A percentile compares a stretch with the other conserved stretches of the same genome.
Conservation (phyloP, 2,797 vertebrate species). For the Paedocypris micromegethes region DNA sequence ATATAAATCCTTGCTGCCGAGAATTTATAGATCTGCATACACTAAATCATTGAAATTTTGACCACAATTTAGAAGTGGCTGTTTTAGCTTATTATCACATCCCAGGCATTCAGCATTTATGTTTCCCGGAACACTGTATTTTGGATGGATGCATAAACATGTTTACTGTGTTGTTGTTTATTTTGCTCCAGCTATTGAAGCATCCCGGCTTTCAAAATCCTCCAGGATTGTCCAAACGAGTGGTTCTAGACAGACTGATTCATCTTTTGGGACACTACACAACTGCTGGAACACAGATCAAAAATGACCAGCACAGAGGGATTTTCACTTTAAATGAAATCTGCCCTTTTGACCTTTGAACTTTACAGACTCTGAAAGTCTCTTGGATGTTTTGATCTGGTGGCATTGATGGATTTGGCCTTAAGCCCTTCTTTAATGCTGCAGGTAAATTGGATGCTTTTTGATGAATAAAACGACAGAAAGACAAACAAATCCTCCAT, state of each 20-base stretch:
- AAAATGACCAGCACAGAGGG: slow-evolving; percentile 7
- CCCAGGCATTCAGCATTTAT: too few relatives aligned
- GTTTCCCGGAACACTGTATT: too few relatives aligned
- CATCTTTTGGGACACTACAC: slow-evolving; percentile 16
- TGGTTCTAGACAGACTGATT: slow-evolving; percentile 15
- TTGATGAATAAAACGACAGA: background rate
- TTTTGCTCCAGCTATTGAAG: slow-evolving; percentile 14
- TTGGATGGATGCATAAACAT: too few relatives aligned
- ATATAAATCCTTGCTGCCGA: too few relatives aligned
- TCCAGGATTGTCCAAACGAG: slow-evolving; percentile 31
- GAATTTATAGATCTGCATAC: too few relatives aligned
- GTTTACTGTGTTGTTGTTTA: too few relatives aligned
- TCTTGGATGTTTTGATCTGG: slow-evolving; percentile 2
- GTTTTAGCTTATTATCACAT: too few relatives aligned
- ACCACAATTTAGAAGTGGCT: too few relatives aligned
- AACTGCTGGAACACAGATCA: slow-evolving; percentile 11
- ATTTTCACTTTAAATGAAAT: slow-evolving; percentile 1
- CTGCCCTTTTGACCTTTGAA: slow-evolving; percentile 8
- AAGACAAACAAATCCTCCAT: too few relatives aligned
- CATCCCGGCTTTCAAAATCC: slow-evolving; percentile 5
- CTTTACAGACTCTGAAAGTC: slow-evolving; percentile 2
- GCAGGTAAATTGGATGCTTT: background rate
- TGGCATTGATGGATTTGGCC: slow-evolving; percentile 11
- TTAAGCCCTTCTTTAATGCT: background rate
- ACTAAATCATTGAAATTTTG: too few relatives aligned